Evolutionary conservation across 2,113 vertebrate species (phyloP).

Genomic region (Aythya baeri): DNA sequence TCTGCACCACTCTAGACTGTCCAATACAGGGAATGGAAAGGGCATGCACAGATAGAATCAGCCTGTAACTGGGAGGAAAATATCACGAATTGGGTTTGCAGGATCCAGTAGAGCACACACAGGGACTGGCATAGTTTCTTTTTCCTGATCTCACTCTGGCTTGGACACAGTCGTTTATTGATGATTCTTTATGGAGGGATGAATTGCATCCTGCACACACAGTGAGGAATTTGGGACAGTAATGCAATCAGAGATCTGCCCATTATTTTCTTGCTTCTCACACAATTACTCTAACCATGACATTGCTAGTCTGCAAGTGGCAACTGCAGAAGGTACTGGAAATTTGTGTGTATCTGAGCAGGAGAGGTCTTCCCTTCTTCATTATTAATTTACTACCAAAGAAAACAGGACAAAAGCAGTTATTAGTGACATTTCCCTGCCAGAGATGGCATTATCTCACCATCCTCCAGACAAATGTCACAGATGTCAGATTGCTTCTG

Average conservation of each 20-base stretch:
- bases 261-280: background rate
- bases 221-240: background rate
- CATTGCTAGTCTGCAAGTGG: background rate
- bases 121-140: background rate
- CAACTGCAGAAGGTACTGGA: background rate
- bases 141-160: background rate
- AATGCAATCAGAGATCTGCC: background rate
- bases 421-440: background rate
- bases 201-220: background rate
- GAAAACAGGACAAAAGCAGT: background rate
- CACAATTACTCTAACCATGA: background rate
- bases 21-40: background rate
- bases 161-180: background rate
- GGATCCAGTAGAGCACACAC: background rate
- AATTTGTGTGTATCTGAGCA: background rate
- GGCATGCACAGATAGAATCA: rapidly evolving
- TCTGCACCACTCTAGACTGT: background rate
- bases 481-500: background rate
- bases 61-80: background rate
- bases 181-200: background rate
- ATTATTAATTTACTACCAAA: background rate
- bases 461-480: background rate
- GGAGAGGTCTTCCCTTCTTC: background rate
- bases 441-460: background rate
- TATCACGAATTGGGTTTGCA: background rate